These are phyloP conservation scores for Calidris pugnax DNA, from an alignment of 2,113 vertebrate genomes.

Conservation along the genomic window DNA sequence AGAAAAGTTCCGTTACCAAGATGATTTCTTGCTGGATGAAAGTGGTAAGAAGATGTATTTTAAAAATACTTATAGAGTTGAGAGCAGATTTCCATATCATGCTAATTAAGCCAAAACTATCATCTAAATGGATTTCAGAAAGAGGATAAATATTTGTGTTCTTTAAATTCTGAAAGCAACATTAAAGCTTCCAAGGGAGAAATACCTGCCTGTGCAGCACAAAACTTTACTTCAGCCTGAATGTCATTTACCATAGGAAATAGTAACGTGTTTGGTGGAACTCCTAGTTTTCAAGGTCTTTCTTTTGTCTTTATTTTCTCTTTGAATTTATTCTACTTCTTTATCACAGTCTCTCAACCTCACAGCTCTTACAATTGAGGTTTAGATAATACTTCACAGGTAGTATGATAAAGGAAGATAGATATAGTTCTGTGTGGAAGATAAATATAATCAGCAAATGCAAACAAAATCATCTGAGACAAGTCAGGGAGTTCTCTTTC, in stretches of 20 bases:
- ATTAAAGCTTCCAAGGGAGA: not conserved
- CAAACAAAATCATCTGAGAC: not conserved
- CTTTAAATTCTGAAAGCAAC: constrained; percentile 25
- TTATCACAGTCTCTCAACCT: not conserved
- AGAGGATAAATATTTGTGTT: constrained; percentile 35
- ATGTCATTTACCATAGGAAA: not conserved
- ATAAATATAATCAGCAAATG: not conserved
- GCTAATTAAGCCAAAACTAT: constrained; percentile 42
- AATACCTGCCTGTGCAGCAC: not conserved
- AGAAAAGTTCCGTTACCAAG: constrained; percentile 99
- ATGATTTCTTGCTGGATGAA: constrained; percentile 98
- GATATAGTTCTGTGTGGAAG: not conserved
- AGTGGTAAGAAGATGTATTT: constrained; percentile 81
- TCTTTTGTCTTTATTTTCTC: not conserved
- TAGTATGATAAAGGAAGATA: not conserved
- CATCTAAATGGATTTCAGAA: constrained; percentile 54
- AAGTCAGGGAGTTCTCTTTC: not conserved
- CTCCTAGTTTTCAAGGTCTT: not conserved
- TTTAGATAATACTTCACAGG: not conserved
- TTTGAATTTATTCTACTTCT: not conserved
- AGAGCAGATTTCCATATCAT: constrained; percentile 38
- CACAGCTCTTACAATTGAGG: not conserved
- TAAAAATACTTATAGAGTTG: constrained; percentile 50
- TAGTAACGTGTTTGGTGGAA: not conserved
- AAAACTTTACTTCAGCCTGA: not conserved